Evolutionary conservation across 1,140 invertebrate species (phyloP), one percentile per base, ranked within the genome.

Genomic region (Drosophila nasuta): DNA sequence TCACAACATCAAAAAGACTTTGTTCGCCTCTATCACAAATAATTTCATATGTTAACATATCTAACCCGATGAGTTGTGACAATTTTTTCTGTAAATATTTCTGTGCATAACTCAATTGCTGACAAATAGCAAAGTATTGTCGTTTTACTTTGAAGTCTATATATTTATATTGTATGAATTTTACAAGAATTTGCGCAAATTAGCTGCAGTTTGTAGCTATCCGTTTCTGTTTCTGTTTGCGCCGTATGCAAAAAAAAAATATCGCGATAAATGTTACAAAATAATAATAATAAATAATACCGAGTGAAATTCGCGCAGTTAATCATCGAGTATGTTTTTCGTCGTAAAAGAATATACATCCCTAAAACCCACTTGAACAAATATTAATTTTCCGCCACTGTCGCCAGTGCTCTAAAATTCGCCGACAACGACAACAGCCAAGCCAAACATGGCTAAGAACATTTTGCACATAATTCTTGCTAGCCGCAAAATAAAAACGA

Each of bases 391-490:
- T 76, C 52, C 49, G 68, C 43, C 67, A 43, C 43, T 71, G 73
- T 75, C 52, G 67, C 43, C 28, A 67, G 63, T 58, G 1, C 59
- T 59, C 35, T 28, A 49, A 70, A 70, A 68, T 43, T 51, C 35
- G 17, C 20, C 51, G 43, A 35, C 33, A 66, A 43, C 52, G 49
- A 35, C 25, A 54, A 17, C 33, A 51, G 10, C 43, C 60, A 48
- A 54, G 46, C 57, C 41, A 48, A 77, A 73, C 75, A 67, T 67
- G 69, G 63, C 75, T 77, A 73, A 73, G 69, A 77, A 77, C 63
- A 67, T 77, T 72, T 62, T 57, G 69, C 62, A 67, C 75, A 77
- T 77, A 77, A 77, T 77, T 77, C 75, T 77, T 73, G 56, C 60
- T 13, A 70, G 56, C 68, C 56, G 43, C 49, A 76, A 65, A 76